Conservation (phyloP, 92 coral and sea anemone genomes). For the Porites cylindrica region DNA sequence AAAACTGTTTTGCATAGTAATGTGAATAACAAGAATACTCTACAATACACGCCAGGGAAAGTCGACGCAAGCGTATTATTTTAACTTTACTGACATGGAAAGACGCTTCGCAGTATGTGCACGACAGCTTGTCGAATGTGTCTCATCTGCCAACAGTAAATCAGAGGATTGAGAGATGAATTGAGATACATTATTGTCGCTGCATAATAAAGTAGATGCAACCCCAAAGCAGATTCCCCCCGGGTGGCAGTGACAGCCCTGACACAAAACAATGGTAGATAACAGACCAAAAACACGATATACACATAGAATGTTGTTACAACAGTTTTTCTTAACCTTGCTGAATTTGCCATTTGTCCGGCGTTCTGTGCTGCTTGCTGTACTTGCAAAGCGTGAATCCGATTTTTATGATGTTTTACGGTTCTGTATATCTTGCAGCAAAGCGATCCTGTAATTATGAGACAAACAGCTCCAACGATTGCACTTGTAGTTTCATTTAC, state of each 20-base stretch:
- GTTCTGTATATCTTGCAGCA: background rate
- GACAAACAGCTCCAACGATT: background rate
- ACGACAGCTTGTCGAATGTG: background rate
- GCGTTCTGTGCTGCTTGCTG: background rate
- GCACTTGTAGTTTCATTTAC: too few relatives aligned
- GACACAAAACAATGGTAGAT: background rate
- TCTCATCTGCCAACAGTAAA: conserved; percentile 26
- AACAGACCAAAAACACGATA: conserved; percentile 4
- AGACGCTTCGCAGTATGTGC: background rate
- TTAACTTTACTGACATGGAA: background rate
- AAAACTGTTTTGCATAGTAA: too few relatives aligned
- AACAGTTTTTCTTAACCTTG: background rate
- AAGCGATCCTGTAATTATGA: background rate
- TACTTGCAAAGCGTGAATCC: background rate
- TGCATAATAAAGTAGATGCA: background rate
- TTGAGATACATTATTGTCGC: background rate
- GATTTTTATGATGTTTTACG: background rate
- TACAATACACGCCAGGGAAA: too few relatives aligned
- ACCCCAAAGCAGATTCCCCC: background rate
- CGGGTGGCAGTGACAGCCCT: background rate
- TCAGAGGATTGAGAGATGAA: conserved; percentile 9
- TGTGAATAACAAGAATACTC: too few relatives aligned
- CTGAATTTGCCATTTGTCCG: background rate
- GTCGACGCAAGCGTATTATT: too few relatives aligned
- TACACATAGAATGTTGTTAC: background rate